Base-by-base conservation (phyloP, 2,888 invertebrate genomes). In the Agrilus cyanescens region DNA sequence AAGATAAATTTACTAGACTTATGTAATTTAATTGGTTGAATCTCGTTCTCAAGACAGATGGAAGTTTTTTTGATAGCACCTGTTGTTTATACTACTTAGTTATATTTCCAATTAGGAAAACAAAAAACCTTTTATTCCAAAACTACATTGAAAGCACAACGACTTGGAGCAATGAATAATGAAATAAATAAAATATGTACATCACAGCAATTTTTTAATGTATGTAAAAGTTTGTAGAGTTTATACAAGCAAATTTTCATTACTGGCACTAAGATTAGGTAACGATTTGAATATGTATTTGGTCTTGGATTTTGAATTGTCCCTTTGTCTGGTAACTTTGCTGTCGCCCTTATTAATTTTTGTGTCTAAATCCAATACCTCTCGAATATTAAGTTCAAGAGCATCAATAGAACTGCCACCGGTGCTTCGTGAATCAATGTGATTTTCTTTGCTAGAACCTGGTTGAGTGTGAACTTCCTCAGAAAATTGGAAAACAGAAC, bases 191-290 rank as follows among this genome's bases (percentile, higher is more conserved):
- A 25, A 25, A 25, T 25, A 25, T 25, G 25, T 25, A 25, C 25
- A 25, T 25, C 25, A 25, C 25, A 25, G 25, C 25, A 25, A 25
- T 25, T 25, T 25, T 10, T 25, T 25, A 25, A 25, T 25, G n/a
- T n/a, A n/a, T n/a, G n/a, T n/a, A n/a, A 25, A 20, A 20, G 25
- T 25, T 25, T 25, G 25, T 25, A 25, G 7, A 4, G 25, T 44
- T 70, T 62, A 62, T 59, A 71, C 72, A 54, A 78, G 70, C 57
- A 78, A 70, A 59, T 72, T 75, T 64, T 78, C 78, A 62, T 75
- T 76, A 63, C 76, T 76, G 57, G 80, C 77, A 66, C 76, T 80
- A 68, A 82, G 71, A 71, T 82, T 81, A 66, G 82, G 82, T 70
- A 82, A 73, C 56, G 75, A 75, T 61, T 75, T 75, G 56, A 74